A percentile compares a stretch with the other conserved stretches of the same genome.
Evolutionary conservation across 1,140 invertebrate genomes (phyloP).

Genomic region (Scaptodrosophila lebanonensis): DNA sequence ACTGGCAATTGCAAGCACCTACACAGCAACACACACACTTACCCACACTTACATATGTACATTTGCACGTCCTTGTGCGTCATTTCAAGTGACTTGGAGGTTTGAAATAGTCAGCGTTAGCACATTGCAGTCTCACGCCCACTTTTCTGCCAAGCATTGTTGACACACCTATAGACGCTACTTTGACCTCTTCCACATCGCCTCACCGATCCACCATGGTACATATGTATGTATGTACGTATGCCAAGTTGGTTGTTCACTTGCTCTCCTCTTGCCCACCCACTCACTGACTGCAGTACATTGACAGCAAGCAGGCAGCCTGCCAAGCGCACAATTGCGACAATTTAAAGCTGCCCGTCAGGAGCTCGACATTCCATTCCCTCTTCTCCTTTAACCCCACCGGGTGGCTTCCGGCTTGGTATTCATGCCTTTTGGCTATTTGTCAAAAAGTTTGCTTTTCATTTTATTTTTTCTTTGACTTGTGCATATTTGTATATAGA

Average conservation of each 20-base stretch:
- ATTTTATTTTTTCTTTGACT: no score
- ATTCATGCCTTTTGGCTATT: conserved; percentile 67
- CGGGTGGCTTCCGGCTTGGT: conserved; percentile 50
- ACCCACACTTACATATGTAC: conserved; percentile 32
- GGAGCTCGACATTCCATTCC: no score
- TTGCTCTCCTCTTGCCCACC: conserved; percentile 9
- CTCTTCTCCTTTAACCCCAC: conserved; percentile 25
- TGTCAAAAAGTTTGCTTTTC: conserved; percentile 61
- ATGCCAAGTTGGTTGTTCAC: not conserved
- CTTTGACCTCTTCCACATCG: no score
- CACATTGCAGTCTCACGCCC: not conserved
- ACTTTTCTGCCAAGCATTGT: no score
- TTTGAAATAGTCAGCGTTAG: conserved; percentile 51
- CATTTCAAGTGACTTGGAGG: conserved; percentile 62
- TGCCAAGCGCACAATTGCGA: conserved; percentile 42
- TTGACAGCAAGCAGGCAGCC: conserved; percentile 46
- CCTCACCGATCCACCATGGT: no score
- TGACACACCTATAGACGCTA: not conserved
- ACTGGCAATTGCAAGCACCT: conserved; percentile 46
- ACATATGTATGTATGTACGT: no score
- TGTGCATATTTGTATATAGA: conserved; percentile 26
- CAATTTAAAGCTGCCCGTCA: conserved; percentile 51
- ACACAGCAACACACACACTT: conserved; percentile 21
- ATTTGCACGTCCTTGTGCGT: conserved; percentile 56
- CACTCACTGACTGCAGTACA: conserved; percentile 40